phyloP scores from a whole-genome alignment of 2,888 invertebrate species.

The Agriopis leucophaearia region DNA sequence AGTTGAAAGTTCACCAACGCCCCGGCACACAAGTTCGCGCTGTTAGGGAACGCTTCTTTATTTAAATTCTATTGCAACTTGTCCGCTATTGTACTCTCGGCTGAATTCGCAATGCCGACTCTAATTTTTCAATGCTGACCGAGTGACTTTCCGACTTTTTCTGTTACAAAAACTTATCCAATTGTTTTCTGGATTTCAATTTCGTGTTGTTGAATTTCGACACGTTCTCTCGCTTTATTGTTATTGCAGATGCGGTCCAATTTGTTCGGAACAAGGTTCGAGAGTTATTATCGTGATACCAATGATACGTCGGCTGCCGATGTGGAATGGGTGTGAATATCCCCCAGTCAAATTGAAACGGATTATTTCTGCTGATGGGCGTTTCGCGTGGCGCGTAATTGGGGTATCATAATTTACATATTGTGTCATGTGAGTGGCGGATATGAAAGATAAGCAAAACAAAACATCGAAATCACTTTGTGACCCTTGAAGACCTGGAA shows the following conservation, averaged over 20 bases:
- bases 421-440: slow-evolving; percentile 47
- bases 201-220: slow-evolving; percentile 60
- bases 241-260: slow-evolving; percentile 69
- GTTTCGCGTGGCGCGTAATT: slow-evolving; percentile 70
- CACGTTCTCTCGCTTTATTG: slow-evolving; percentile 62
- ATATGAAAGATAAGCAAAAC: slow-evolving; percentile 18
- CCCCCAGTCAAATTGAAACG: slow-evolving; percentile 71
- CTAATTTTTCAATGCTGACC: slow-evolving; percentile 75
- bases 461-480: slow-evolving; percentile 3
- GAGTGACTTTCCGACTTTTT: slow-evolving; percentile 54
- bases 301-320: slow-evolving; percentile 57
- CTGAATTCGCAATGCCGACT: slow-evolving; percentile 74
- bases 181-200: slow-evolving; percentile 68
- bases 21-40: slow-evolving; percentile 77
- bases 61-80: slow-evolving; percentile 87
- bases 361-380: slow-evolving; percentile 72
- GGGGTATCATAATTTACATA: slow-evolving; percentile 63
- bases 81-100: slow-evolving; percentile 79
- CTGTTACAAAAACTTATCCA: slow-evolving; percentile 60
- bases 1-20: slow-evolving; percentile 85
- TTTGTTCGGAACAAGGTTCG: slow-evolving; percentile 68
- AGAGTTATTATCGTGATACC: slow-evolving; percentile 63
- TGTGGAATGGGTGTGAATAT: slow-evolving; percentile 61
- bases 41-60: slow-evolving; percentile 82
- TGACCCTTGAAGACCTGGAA: not conserved